Evolutionary conservation across 1,140 invertebrate species (phyloP), one percentile per base, ranked within the genome.

Genomic region (Neuroterus valhalla): DNA sequence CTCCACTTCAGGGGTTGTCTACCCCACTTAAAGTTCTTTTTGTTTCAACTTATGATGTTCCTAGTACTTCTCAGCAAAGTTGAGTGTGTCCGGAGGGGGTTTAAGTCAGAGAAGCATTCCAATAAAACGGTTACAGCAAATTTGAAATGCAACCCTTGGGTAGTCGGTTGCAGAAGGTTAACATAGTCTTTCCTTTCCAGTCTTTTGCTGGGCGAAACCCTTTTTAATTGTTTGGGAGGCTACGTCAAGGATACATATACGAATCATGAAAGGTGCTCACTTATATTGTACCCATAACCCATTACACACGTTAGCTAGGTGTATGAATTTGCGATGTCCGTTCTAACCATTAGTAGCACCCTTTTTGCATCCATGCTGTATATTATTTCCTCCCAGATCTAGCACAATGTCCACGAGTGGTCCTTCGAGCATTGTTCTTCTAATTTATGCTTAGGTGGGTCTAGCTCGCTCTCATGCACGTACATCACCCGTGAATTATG

Each of bases 401-500:
- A 44, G 67, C 67, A 31, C 68, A 48, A 48, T 26, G 68, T 70
- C 68, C 66, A 72, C 45, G 71, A 66, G 52, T 72, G 42, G 71
- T 71, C 46, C 52, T 52, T 72, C 71, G 19, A 23, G 71, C 55
- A 72, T 72, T 72, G 71, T 72, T 72, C 71, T 72, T 72, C 55
- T 72, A 72, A 72, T 72, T 67, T 74, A 69, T 74, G 72, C 72
- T 44, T 43, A 66, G 62, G 55, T 72, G 43, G 72, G 66, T 68
- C 66, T 45, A 46, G 74, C 74, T 5, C 68, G 74, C 68, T 67
- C 69, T 50, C 70, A 68, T 71, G 69, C 66, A 68, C 69, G 74
- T 76, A 76, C 23, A 76, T 74, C 72, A 69, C 42, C 23, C 48
- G 70, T 71, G 70, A 71, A 71, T 71, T 71, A 71, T 72, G 70